Conservation (phyloP, 1,140 invertebrate genomes). For the Nixonia krombeini region DNA sequence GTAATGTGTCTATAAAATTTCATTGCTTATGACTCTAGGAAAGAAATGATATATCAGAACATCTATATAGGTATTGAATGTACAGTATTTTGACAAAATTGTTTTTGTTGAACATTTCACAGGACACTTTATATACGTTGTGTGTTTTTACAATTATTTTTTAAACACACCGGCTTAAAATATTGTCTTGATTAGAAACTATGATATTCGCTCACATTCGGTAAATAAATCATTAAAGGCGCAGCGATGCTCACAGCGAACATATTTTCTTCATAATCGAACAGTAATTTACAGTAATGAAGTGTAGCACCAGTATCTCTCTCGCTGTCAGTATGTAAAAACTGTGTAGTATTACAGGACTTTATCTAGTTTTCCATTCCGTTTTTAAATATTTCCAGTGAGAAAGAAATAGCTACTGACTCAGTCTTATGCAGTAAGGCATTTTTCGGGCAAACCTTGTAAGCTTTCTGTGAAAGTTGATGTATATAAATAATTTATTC, state of each 20-base stretch:
- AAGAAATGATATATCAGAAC: no score
- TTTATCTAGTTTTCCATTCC: slow-evolving; percentile 2
- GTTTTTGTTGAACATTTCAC: no score
- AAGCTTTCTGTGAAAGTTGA: slow-evolving; percentile 12
- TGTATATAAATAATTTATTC: no score
- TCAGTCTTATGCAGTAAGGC: slow-evolving; percentile 65
- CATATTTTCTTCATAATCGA: not conserved
- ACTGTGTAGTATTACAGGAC: no score
- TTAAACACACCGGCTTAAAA: slow-evolving; percentile 33
- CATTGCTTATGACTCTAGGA: no score
- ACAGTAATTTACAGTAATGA: not conserved
- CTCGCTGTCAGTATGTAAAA: not conserved
- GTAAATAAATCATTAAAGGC: slow-evolving; percentile 42
- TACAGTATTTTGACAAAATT: no score
- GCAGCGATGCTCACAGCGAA: slow-evolving; percentile 1
- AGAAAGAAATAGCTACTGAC: slow-evolving; percentile 52
- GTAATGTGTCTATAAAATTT: no score
- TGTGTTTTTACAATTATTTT: no score
- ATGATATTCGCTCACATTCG: slow-evolving; percentile 14
- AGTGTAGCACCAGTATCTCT: slow-evolving; percentile 1
- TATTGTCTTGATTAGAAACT: slow-evolving; percentile 38
- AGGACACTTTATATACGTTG: no score
- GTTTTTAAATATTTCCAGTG: slow-evolving; percentile 14
- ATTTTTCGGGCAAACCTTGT: slow-evolving; percentile 54
- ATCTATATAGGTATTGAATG: no score